These are phyloP conservation scores for Andricus quercusramuli DNA, from an alignment of 2,888 invertebrate genomes.

Conservation along the genomic window DNA sequence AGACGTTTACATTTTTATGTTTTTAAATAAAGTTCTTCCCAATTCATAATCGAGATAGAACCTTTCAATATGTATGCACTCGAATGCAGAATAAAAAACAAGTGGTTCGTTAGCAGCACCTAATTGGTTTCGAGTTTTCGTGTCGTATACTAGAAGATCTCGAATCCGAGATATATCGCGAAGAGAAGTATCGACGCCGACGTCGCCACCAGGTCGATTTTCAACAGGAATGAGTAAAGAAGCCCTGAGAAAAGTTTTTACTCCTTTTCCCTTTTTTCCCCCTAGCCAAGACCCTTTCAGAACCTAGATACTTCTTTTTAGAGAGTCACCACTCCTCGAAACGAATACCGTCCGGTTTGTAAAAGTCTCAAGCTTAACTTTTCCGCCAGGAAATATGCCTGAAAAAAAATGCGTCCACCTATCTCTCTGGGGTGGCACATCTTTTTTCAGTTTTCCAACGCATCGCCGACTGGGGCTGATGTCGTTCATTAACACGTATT, in stretches of 20 bases:
- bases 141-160: background rate
- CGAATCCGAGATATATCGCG: no score
- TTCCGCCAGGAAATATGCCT: background rate
- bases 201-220: background rate
- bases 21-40: no score
- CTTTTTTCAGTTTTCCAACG: background rate
- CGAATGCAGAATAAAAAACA: no score
- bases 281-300: constrained; percentile 43
- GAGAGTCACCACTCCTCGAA: constrained; percentile 7
- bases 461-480: constrained; percentile 11
- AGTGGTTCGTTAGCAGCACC: no score
- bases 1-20: no score
- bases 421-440: background rate
- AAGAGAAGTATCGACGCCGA: constrained; percentile 17
- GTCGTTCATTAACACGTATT: constrained; percentile 73
- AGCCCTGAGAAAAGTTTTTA: constrained; percentile 15
- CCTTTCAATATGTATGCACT: background rate
- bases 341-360: constrained; percentile 21
- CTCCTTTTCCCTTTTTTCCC: constrained; percentile 16
- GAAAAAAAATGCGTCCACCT: background rate
- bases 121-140: no score
- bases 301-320: constrained; percentile 27
- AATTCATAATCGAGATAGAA: no score
- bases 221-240: background rate
- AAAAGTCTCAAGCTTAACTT: background rate